Base-by-base conservation (phyloP, 2,888 invertebrate species). In the Clunio marinus region DNA sequence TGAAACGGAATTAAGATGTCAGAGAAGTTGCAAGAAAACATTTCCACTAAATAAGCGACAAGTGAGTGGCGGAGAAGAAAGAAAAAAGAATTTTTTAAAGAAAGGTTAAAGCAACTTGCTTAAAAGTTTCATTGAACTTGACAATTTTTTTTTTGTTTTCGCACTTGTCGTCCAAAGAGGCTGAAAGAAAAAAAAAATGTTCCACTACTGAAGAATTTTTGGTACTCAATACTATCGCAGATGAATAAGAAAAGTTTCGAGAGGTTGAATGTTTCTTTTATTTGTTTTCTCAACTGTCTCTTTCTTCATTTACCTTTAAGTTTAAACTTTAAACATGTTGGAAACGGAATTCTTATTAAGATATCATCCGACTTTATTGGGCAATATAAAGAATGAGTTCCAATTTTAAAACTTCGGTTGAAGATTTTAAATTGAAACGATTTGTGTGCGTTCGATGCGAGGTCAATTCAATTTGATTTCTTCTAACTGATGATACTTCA, bases 281-380 rank as follows among this genome's bases (percentile, higher is more conserved):
- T 41, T 41, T 41, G 41, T 41, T 13, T 41, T 41, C 41, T 41
- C 41, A 13, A 7, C 41, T n/a, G n/a, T n/a, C n/a, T n/a, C n/a
- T n/a, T n/a, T n/a, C n/a, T n/a, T 4, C 41, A 41, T 41, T 15
- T 41, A 41, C 41, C 41, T 41, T 7, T 41, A 15, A 13, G 41
- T 15, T 15, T n/a, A n/a, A 41, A n/a, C n/a, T n/a, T n/a, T n/a
- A 13, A 41, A 13, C 35, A 32, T 32, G n/a, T 32, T 32, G 35
- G 5, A 13, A 32, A 32, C 35, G 45, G 4, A 15, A 51, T 51
- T 17, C 51, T 51, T 59, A 59, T 59, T 59, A 59, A 59, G 59
- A 59, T 32, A 59, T 59, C 59, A 59, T 59, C 59, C 59, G 10
- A 59, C n/a, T 59, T 59, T 59, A 59, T 59, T 28, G 59, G 32